These are phyloP conservation scores for Leucophenga maculata DNA, from an alignment of 2,888 invertebrate species.

Conservation along the genomic window DNA sequence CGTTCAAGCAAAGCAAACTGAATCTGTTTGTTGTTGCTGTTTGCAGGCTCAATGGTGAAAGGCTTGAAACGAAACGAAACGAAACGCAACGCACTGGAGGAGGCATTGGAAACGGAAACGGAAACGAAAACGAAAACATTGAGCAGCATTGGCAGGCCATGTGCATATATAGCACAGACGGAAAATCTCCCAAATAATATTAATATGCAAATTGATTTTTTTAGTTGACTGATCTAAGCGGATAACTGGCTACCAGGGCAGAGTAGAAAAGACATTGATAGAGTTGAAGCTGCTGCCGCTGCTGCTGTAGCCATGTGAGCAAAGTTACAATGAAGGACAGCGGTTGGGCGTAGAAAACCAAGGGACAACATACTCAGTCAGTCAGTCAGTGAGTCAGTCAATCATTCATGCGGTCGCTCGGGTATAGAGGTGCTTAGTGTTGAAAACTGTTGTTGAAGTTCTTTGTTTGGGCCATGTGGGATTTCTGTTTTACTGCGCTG, in stretches of 20 bases:
- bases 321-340: too few relatives aligned
- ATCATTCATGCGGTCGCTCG: too few relatives aligned
- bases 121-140: background rate
- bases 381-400: too few relatives aligned
- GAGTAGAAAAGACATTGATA: slow-evolving; percentile 53
- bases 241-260: slow-evolving; percentile 50
- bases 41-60: slow-evolving; percentile 31
- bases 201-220: slow-evolving; percentile 72
- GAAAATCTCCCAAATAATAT: slow-evolving; percentile 58
- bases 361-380: too few relatives aligned
- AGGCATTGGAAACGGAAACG: slow-evolving; percentile 2
- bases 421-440: too few relatives aligned
- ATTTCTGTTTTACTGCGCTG: background rate
- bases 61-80: background rate
- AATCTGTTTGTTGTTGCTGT: slow-evolving; percentile 61
- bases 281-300: slow-evolving; percentile 22
- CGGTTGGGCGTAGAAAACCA: too few relatives aligned
- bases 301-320: background rate
- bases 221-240: slow-evolving; percentile 70
- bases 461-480: too few relatives aligned
- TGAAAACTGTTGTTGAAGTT: too few relatives aligned
- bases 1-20: slow-evolving; percentile 63
- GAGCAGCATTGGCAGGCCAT: background rate
- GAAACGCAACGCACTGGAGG: too few relatives aligned
- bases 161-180: background rate